Conservation (phyloP, 2,797 vertebrate species). For the Sebastes oblongus region DNA sequence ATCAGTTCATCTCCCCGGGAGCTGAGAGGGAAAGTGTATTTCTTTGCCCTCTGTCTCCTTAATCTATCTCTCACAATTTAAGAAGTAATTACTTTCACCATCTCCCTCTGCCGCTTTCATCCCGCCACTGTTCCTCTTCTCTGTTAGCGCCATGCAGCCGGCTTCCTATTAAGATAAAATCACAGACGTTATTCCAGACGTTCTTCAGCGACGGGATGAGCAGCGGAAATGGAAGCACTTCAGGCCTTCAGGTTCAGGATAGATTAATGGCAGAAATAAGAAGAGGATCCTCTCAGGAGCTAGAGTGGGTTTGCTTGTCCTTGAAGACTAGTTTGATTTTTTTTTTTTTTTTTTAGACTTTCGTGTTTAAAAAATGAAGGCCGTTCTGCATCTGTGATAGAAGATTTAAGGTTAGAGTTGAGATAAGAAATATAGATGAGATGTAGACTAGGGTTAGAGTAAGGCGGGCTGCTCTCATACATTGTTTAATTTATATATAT, state of each 20-base stretch:
- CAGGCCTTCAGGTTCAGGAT: neutral
- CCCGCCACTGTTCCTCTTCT: neutral
- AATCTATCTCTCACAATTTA: constrained; percentile 34
- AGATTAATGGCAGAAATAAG: constrained; percentile 13
- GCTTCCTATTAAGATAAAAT: constrained; percentile 36
- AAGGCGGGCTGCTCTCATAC: accelerated
- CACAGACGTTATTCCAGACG: constrained; percentile 25
- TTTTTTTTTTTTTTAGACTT: neutral
- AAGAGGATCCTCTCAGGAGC: neutral
- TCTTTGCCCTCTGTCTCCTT: constrained; percentile 19
- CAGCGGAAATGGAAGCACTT: constrained; percentile 13
- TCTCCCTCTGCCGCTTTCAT: neutral
- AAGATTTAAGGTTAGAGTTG: too few species aligned
- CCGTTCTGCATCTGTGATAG: neutral
- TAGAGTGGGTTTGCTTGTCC: neutral
- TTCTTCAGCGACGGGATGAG: constrained; percentile 16
- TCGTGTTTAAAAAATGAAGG: neutral
- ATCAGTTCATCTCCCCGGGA: constrained; percentile 5
- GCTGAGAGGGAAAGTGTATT: constrained; percentile 1
- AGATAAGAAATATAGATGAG: too few species aligned
- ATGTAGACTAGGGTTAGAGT: too few species aligned
- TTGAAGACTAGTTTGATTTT: neutral
- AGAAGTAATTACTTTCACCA: constrained; percentile 47
- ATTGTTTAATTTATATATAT: neutral
- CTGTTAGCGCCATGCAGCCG: neutral